Evolutionary conservation across 1,140 invertebrate genomes (phyloP), one percentile per base, ranked within the genome.

Genomic region (Drosophila lowei): DNA sequence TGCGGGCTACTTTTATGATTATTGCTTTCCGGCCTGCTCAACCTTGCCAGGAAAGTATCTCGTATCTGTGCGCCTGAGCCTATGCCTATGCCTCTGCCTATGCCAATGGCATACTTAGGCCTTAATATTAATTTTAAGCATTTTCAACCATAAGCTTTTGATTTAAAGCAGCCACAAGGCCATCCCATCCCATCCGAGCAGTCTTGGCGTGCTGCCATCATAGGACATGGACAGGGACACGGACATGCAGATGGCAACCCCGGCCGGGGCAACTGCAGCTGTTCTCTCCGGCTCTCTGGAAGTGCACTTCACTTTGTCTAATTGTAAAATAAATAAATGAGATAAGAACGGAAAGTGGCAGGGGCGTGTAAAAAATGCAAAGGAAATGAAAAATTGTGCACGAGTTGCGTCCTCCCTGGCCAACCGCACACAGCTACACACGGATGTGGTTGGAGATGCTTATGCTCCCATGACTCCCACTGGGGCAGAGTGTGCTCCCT

Each of bases 311-410:
- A 81, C 79, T 81, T 81, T 81, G 78, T 81, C 78, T 81, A 81
- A 81, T 81, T 81, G 79, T 81, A 81, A 81, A 81, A 81, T 81
- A 81, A 81, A 81, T 81, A 81, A 81, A 81, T 81, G 68, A 81
- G 79, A 81, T 81, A 81, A 81, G 77, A 81, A 81, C 62, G 63
- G 61, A 58, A 81, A 77, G 72, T 77, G 59, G 55, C 66, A 75
- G 54, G 55, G 56, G 66, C 44, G 49, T 60, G 58, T 53, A 62
- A 77, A 63, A 80, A 71, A 66, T 72, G 48, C 43, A 77, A 41
- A 56, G 78, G 73, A 81, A 81, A 81, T 81, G 73, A 77, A 77
- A 81, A 77, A 81, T 77, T 72, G 44, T 66, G 68, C 67, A 67
- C 47, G 41, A 75, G 63, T 44, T 54, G 68, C 16, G 55, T 54